Percentiles rank a stretch among this genome's conserved stretches.
Conservation (phyloP, 2,113 vertebrate species). For the Alligator mississippiensis region DNA sequence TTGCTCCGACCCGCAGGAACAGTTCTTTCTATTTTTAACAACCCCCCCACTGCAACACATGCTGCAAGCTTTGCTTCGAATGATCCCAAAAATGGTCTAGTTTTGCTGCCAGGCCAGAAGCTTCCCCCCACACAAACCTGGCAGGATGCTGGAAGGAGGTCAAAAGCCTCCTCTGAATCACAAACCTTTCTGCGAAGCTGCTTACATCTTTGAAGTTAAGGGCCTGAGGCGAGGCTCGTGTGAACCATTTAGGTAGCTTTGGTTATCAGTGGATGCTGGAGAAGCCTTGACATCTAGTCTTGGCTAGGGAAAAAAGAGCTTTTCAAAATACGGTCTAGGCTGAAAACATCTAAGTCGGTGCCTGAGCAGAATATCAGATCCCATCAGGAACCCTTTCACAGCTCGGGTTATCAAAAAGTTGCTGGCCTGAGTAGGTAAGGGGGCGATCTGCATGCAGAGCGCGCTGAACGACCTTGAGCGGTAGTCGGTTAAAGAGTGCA, state of each 20-base stretch:
- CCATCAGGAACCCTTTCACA: background rate
- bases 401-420: constrained; percentile 11
- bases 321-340: background rate
- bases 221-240: background rate
- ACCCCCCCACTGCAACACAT: background rate
- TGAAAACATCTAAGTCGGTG: background rate
- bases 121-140: background rate
- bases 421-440: constrained; percentile 51
- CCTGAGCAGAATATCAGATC: constrained; percentile 50
- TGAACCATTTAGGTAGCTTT: background rate
- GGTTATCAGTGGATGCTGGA: background rate
- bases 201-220: background rate
- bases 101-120: background rate
- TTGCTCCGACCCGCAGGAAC: fast-evolving
- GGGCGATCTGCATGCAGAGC: constrained; percentile 15
- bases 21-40: background rate
- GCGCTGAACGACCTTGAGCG: constrained; percentile 37
- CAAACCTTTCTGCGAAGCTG: background rate
- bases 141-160: background rate
- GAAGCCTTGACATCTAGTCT: constrained; percentile 16
- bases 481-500: fast-evolving
- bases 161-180: background rate
- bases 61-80: background rate
- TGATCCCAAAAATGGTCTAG: background rate
- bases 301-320: background rate